phyloP scores from a whole-genome alignment of 1,140 invertebrate genomes.

The Trachymyrmex cornetzi region DNA sequence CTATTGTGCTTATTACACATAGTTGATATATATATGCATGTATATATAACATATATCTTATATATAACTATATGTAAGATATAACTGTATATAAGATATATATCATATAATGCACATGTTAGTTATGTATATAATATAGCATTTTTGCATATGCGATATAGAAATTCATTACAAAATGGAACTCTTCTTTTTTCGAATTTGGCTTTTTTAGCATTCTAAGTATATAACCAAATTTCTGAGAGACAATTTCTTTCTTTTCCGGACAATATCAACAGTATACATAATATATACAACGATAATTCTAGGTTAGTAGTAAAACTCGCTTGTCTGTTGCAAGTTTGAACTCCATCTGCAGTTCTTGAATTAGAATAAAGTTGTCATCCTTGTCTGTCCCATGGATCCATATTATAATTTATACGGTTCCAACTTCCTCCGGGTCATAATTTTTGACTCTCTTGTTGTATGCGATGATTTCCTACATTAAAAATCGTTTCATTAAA shows the following conservation, averaged over 20 bases:
- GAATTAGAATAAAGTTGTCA: conserved; percentile 41
- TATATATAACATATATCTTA: neutral
- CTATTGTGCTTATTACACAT: neutral
- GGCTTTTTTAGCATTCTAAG: conserved; percentile 39
- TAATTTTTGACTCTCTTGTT: conserved; percentile 91
- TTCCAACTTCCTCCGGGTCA: conserved; percentile 84
- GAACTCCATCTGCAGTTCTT: conserved; percentile 49
- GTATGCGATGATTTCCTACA: conserved; percentile 90
- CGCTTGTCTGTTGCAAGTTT: conserved; percentile 8
- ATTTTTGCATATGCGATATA: conserved; percentile 11
- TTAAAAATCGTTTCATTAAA: conserved; percentile 24
- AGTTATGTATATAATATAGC: conserved; percentile 63
- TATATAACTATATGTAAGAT: neutral
- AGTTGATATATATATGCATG: neutral
- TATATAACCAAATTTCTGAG: conserved; percentile 46
- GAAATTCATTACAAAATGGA: conserved; percentile 48
- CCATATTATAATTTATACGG: conserved; percentile 66
- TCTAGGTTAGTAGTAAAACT: conserved; percentile 74
- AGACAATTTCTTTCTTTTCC: conserved; percentile 35
- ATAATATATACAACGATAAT: conserved; percentile 77
- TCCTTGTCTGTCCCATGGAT: neutral
- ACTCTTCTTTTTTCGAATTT: conserved; percentile 42
- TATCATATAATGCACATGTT: conserved; percentile 58
- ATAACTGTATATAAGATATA: neutral
- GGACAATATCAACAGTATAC: conserved; percentile 72